phyloP scores from a whole-genome alignment of 2,888 invertebrate species.

The Pycnomerus fuliginosus region DNA sequence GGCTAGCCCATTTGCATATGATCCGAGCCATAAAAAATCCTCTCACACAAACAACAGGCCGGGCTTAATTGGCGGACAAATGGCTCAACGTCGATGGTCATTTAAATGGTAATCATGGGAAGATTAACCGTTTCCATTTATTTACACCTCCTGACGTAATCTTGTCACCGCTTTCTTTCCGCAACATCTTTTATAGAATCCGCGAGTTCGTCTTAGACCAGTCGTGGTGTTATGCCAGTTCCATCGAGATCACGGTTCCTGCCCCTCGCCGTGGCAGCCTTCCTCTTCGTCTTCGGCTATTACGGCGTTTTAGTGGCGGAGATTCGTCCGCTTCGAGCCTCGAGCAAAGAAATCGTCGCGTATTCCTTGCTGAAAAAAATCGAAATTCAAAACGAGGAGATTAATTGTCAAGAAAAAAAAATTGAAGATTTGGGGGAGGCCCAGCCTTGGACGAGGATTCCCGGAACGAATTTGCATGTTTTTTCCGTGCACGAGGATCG shows the following conservation, averaged over 20 bases:
- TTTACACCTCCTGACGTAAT: constrained; percentile 22
- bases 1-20: not conserved
- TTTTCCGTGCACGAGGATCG: not conserved
- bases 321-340: too few relatives aligned
- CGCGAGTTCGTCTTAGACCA: too few relatives aligned
- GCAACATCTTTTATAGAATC: too few relatives aligned
- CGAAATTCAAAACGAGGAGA: not conserved
- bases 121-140: constrained; percentile 15
- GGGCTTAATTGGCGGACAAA: not conserved
- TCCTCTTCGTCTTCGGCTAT: too few relatives aligned
- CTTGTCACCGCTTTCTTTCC: constrained; percentile 18
- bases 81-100: constrained; percentile 3
- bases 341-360: not conserved
- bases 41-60: not conserved
- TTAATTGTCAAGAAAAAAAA: not conserved
- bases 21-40: not conserved
- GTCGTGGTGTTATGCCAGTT: too few relatives aligned
- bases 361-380: not conserved
- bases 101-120: constrained; percentile 16
- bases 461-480: not conserved
- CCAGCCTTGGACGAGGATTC: not conserved
- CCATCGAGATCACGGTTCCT: too few relatives aligned
- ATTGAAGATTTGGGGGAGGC: too few relatives aligned
- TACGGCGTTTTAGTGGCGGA: too few relatives aligned
- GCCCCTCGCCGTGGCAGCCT: too few relatives aligned